Percentiles rank a stretch among this genome's conserved stretches.
Conservation (phyloP, 2,888 invertebrate genomes). For the Agonopterix subpropinquella region DNA sequence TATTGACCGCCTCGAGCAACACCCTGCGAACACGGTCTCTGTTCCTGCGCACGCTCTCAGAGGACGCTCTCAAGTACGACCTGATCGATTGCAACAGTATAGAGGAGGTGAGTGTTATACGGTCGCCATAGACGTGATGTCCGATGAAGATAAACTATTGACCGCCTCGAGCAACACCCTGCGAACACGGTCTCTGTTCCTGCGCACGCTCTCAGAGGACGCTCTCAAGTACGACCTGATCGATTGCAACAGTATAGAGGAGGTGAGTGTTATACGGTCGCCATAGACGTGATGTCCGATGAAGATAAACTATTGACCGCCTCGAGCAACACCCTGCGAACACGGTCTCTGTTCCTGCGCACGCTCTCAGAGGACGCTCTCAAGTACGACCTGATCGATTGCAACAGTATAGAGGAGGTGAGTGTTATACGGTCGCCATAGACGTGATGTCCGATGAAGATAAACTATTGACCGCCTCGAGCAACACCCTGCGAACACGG, state of each 20-base stretch:
- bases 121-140: constrained; percentile 14
- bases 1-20: constrained; percentile 10
- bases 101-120: not conserved
- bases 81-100: constrained; percentile 19
- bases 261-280: not conserved
- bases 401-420: not conserved
- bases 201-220: constrained; percentile 49
- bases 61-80: constrained; percentile 48
- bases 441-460: too few species aligned
- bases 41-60: constrained; percentile 49
- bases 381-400: constrained; percentile 37
- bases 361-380: constrained; percentile 53
- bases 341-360: too few species aligned
- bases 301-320: too few species aligned
- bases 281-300: too few species aligned
- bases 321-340: too few species aligned
- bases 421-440: not conserved
- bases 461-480: too few species aligned
- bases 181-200: constrained; percentile 30
- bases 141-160: not conserved
- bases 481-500: too few species aligned
- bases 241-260: constrained; percentile 6
- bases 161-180: constrained; percentile 15
- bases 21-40: constrained; percentile 23
- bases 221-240: constrained; percentile 46